phyloP scores from a whole-genome alignment of 2,113 vertebrate genomes.

The Geothlypis trichas region DNA sequence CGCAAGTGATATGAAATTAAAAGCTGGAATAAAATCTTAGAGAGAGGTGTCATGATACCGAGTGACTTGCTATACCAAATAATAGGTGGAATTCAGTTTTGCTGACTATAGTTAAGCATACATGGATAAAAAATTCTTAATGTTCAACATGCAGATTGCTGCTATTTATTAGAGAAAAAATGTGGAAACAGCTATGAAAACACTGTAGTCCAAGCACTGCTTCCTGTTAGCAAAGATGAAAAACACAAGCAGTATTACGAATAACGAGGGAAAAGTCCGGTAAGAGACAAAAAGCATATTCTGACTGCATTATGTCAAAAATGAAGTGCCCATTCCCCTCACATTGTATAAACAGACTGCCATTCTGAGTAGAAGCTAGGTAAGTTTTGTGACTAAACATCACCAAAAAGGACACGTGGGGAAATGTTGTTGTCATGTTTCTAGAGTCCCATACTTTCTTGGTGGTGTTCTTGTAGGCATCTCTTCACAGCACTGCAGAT shows the following conservation, averaged over 20 bases:
- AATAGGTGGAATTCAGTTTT: not conserved
- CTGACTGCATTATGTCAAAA: not conserved
- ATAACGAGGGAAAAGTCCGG: not conserved
- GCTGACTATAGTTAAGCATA: not conserved
- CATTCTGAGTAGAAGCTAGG: not conserved
- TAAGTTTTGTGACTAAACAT: not conserved
- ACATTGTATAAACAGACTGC: not conserved
- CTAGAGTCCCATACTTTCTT: too few relatives aligned
- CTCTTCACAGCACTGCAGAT: too few relatives aligned
- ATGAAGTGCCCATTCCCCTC: not conserved
- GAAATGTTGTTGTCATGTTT: too few relatives aligned
- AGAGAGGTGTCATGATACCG: not conserved
- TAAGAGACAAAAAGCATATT: not conserved
- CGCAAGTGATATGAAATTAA: not conserved
- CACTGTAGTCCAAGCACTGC: not conserved
- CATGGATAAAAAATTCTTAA: not conserved
- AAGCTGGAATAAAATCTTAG: not conserved
- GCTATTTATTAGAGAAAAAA: not conserved
- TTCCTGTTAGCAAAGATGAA: not conserved
- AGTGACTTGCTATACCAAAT: not conserved
- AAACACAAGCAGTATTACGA: not conserved
- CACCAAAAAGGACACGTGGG: not conserved
- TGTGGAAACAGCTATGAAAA: not conserved
- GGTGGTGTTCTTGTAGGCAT: too few relatives aligned
- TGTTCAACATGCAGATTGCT: not conserved